Evolutionary conservation across 2,797 vertebrate species (phyloP), one percentile per base, ranked within the genome.

Genomic region (Decapterus maruadsi): DNA sequence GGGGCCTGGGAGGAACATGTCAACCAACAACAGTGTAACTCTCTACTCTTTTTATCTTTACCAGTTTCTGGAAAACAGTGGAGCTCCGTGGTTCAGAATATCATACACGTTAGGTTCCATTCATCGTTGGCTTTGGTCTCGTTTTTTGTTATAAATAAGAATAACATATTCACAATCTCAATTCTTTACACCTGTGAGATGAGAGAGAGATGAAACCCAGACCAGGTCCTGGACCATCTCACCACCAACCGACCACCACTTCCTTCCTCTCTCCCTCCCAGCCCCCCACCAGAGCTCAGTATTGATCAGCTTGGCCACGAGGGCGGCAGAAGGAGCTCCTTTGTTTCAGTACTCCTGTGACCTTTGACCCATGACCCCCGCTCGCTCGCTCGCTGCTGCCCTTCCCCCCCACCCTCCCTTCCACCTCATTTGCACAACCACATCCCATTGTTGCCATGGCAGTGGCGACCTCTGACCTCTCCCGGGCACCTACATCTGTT

Each of bases 401-500:
- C 86, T 60, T 68, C 70, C 83, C 77, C 77, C 87, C 77, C 53
- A 26, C 34, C 66, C 54, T 43, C 53, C 82, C 75, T 75, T 73
- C 77, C 73, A 57, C 73, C 87, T 89, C 75, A 81, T 90, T 93
- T 89, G 78, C 90, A 85, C 87, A 89, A 42, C 86, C 85, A 82
- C 82, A 88, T 84, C 87, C 87, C 76, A 75, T 68, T 71, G 93
- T 94, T 94, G 89, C 93, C 22, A 82, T 92, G 91, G 92, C 91
- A 81, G 88, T 86, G 72, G 80, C 82, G 86, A 95, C 94, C 95
- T 91, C 89, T 92, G 93, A 94, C 94, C 94, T 89, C 85, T 82
- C 43, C 80, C 75, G 43, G 91, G 86, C 87, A 89, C 91, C 93
- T 94, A 94, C 96, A 96, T 95, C 96, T 96, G 95, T 92, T 93